Base-by-base conservation (phyloP, 1,140 invertebrate genomes). In the Akabosia matsudoensis region DNA sequence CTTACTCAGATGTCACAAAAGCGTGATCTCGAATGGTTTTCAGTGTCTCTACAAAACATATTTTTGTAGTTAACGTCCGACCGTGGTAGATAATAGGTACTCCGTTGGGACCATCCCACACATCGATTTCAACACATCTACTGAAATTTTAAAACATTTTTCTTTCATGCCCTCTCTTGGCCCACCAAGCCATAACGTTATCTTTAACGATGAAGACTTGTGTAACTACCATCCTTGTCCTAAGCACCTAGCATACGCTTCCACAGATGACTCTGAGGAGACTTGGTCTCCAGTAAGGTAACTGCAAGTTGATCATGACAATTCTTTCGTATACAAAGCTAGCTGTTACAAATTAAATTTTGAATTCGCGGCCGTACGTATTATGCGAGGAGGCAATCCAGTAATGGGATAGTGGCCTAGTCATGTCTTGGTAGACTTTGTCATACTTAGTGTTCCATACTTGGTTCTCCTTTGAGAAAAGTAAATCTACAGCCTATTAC, bases 321-420 rank as follows among this genome's bases (percentile, higher is more conserved):
- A 54, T 33, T 14, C 14, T 33, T 61, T 61, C 16, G 26, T 33
- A 37, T 30, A 64, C 16, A 24, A 18, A 26, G 13, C 24, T 18
- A 16, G n/a, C n/a, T n/a, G n/a, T n/a, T n/a, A 24, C 18, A 33
- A 72, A 24, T 54, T 4, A n/a, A n/a, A 18, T 22, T 26, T 16
- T 70, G 31, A 33, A 7, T 22, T 16, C 33, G n/a, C 34, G 34
- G 10, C 26, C 33, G n/a, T 88, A 96, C 89, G 97, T 99, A 83
- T 99, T 99, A 84, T 99, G 97, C 1, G 96, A 98, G 0, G 96
- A 98, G 0, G 96, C 91, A 76, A 98, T 97, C 94, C 95, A 99
- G 85, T 99, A 99, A 85, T 97, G 91, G 0, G 92, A 90, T 18
- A 99, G 83, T 0, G 97, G 95, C 80, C 87, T 89, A 13, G 89